These are phyloP conservation scores for Ceyx erithaca DNA, from an alignment of 2,797 vertebrate species.

Conservation along the genomic window DNA sequence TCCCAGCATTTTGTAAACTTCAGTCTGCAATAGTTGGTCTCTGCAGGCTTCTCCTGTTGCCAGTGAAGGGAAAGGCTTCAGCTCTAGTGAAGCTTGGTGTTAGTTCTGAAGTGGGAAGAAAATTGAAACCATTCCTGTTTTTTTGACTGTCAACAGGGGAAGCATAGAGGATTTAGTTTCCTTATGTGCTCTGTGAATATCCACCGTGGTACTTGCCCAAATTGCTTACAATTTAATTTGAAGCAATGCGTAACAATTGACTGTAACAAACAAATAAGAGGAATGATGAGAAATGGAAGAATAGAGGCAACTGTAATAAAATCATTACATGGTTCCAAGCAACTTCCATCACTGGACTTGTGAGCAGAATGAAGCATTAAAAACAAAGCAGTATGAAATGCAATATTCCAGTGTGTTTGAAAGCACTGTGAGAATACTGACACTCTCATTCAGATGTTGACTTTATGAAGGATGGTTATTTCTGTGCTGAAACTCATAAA, in stretches of 20 bases:
- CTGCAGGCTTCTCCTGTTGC: neutral
- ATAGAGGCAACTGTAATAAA: conserved; percentile 21
- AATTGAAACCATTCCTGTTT: neutral
- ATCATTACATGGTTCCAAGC: neutral
- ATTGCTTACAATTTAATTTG: conserved; percentile 33
- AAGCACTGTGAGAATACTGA: neutral
- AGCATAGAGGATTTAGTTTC: neutral
- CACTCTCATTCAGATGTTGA: neutral
- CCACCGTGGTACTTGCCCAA: neutral
- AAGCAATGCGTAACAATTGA: neutral
- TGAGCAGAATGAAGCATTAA: conserved; percentile 5
- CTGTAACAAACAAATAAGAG: conserved; percentile 21
- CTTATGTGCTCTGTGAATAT: neutral
- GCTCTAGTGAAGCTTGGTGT: neutral
- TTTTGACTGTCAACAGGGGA: neutral
- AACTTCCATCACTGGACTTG: neutral
- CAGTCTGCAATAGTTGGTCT: neutral
- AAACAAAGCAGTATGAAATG: conserved; percentile 8
- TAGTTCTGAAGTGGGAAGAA: neutral
- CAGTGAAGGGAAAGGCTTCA: neutral
- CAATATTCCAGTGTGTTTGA: neutral
- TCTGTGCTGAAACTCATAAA: neutral
- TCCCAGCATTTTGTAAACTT: neutral
- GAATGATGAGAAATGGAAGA: conserved; percentile 15
- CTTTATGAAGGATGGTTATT: neutral